These are phyloP conservation scores for Carcharodon carcharias DNA, from an alignment of 2,797 vertebrate genomes.

Conservation along the genomic window DNA sequence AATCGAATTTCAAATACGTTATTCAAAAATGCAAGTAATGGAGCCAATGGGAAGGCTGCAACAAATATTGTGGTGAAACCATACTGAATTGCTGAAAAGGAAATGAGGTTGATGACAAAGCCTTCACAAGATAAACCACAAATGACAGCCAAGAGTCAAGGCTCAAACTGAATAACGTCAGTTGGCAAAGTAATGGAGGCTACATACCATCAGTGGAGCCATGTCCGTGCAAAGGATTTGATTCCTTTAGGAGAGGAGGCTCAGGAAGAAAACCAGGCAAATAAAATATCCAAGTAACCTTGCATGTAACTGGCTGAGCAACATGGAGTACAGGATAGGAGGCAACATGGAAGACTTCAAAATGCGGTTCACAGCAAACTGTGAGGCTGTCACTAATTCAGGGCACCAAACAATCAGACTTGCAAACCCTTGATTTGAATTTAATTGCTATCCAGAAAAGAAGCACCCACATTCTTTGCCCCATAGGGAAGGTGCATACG, in stretches of 20 bases:
- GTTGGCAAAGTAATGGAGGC: neutral
- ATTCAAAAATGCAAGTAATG: constrained; percentile 76
- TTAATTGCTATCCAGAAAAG: neutral
- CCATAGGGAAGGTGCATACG: neutral
- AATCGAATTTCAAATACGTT: constrained; percentile 83
- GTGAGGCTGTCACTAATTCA: neutral
- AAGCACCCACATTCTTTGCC: neutral
- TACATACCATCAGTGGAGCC: neutral
- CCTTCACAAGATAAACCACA: neutral
- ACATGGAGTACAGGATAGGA: neutral
- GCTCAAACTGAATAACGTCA: neutral
- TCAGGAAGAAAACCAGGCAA: neutral
- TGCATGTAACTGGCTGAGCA: neutral
- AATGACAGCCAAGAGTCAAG: neutral
- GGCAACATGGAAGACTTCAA: neutral
- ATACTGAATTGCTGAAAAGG: constrained; percentile 77
- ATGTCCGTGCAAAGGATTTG: neutral
- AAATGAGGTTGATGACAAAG: neutral
- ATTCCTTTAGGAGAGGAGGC: neutral
- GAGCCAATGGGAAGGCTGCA: constrained; percentile 88
- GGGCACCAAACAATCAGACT: neutral
- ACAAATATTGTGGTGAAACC: constrained; percentile 96
- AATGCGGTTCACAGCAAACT: neutral
- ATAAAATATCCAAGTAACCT: neutral
- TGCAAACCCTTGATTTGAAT: neutral